A percentile compares a stretch with the other conserved stretches of the same genome.
phyloP scores from a whole-genome alignment of 2,888 invertebrate genomes.

The Acronicta aceris region DNA sequence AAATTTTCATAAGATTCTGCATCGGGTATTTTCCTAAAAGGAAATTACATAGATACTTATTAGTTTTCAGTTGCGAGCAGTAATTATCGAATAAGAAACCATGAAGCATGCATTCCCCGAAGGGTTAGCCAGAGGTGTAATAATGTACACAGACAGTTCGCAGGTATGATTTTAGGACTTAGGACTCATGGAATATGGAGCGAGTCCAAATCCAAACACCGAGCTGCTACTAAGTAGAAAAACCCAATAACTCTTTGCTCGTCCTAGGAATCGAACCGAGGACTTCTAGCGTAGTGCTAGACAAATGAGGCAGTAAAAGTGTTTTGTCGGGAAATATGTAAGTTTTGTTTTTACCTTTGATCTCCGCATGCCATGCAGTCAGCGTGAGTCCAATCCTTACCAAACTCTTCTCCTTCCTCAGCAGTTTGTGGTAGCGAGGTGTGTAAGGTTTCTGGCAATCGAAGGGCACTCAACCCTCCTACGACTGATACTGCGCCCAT shows the following conservation, averaged over 20 bases:
- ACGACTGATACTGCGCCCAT: constrained; percentile 95
- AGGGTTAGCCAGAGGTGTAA: no score
- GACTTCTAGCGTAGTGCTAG: no score
- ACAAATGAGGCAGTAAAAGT: no score
- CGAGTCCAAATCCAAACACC: no score
- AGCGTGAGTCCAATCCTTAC: constrained; percentile 93
- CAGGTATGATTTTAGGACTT: no score
- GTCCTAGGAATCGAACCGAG: no score
- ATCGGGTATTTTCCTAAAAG: constrained; percentile 86
- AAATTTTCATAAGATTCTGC: constrained; percentile 93
- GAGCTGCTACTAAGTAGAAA: no score
- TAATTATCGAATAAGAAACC: no score
- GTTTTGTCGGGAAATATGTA: background rate
- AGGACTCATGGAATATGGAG: no score
- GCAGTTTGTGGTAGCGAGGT: constrained; percentile 95
- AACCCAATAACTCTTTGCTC: no score
- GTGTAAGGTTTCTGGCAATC: constrained; percentile 96
- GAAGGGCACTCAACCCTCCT: constrained; percentile 94
- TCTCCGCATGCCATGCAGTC: constrained; percentile 93
- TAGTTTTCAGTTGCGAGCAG: background rate
- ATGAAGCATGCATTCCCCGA: no score
- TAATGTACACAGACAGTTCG: no score
- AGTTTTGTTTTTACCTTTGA: constrained; percentile 83
- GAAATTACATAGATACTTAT: background rate
- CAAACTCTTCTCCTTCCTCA: constrained; percentile 96